Conservation (phyloP, 2,888 invertebrate genomes). For the Geotrupes spiniger region DNA sequence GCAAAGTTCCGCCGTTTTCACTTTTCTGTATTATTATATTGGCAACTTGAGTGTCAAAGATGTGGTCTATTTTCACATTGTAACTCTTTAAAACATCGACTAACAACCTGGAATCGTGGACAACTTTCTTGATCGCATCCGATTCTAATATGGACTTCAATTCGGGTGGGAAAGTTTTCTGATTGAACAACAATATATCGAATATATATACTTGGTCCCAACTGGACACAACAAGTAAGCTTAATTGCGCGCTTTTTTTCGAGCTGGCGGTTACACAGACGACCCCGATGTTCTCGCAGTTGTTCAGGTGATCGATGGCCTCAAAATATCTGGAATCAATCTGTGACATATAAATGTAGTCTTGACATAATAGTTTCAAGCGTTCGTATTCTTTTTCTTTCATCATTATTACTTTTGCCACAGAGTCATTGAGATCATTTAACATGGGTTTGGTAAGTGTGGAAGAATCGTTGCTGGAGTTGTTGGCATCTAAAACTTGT, state of each 20-base stretch:
- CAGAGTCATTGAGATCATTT: background rate
- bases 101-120: conserved; percentile 25
- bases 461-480: background rate
- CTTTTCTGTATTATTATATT: conserved; percentile 11
- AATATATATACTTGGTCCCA: conserved; percentile 31
- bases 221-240: conserved; percentile 23
- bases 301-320: conserved; percentile 22
- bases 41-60: conserved; percentile 32
- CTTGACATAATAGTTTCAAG: conserved; percentile 20
- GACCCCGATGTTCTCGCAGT: conserved; percentile 26
- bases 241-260: conserved; percentile 17
- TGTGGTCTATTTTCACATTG: conserved; percentile 25
- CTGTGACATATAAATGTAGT: conserved; percentile 25
- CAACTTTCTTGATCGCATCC: conserved; percentile 23
- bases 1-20: conserved; percentile 1
- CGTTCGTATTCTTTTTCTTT: conserved; percentile 22
- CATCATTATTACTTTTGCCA: conserved; percentile 14
- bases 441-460: background rate
- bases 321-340: conserved; percentile 23
- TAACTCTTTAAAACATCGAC: conserved; percentile 24
- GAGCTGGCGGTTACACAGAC: conserved; percentile 19
- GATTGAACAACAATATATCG: conserved; percentile 22
- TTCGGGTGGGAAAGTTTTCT: conserved; percentile 21
- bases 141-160: conserved; percentile 25
- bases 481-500: conserved; percentile 10